phyloP scores from a whole-genome alignment of 2,797 vertebrate genomes.

The Crenichthys baileyi region DNA sequence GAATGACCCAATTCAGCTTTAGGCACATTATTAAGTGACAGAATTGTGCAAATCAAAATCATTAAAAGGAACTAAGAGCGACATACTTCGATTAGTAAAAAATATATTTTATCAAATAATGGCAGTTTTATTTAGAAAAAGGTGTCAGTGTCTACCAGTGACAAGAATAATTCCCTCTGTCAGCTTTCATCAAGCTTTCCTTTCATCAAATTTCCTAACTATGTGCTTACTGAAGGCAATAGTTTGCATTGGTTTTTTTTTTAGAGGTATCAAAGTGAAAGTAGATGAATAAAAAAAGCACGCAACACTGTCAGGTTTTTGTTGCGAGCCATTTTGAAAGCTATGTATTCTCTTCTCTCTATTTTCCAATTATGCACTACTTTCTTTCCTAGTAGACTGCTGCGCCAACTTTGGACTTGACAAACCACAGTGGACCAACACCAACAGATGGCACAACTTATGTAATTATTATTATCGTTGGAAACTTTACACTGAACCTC shows the following conservation, averaged over 20 bases:
- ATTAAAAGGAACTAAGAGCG: not conserved
- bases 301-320: not conserved
- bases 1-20: not conserved
- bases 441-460: too few relatives aligned
- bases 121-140: not conserved
- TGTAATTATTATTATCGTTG: too few relatives aligned
- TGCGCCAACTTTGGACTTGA: too few relatives aligned
- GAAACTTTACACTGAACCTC: too few relatives aligned
- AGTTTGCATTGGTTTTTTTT: not conserved
- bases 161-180: not conserved
- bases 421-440: too few relatives aligned
- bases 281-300: not conserved
- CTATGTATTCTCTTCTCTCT: too few relatives aligned
- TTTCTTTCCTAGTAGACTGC: not conserved
- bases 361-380: not conserved
- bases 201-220: too few relatives aligned
- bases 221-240: not conserved
- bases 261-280: not conserved
- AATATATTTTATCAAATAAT: not conserved
- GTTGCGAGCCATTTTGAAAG: too few relatives aligned
- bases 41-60: not conserved
- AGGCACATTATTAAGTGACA: not conserved
- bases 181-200: not conserved
- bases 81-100: constrained; percentile 3
- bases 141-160: not conserved